Percentiles rank a stretch among this genome's conserved stretches.
phyloP scores from a whole-genome alignment of 2,113 vertebrate species.

The Hiodon alosoides region DNA sequence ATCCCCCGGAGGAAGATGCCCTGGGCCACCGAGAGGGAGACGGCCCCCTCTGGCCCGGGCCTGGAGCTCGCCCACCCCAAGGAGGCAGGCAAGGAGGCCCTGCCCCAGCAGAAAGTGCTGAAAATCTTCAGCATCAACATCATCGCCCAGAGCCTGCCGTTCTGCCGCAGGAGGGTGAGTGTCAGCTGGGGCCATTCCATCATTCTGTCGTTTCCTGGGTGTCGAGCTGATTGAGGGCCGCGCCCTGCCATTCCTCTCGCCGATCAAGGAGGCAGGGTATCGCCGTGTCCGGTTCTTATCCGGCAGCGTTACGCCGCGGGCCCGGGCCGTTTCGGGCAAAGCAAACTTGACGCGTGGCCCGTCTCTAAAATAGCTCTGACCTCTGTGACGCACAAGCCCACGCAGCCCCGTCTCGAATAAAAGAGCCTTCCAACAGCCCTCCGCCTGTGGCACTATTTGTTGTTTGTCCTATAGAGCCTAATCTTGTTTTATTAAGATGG shows the following conservation, averaged over 20 bases:
- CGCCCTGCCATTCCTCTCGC: neutral
- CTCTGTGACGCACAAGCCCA: neutral
- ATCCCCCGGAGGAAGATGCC: slow-evolving; percentile 72
- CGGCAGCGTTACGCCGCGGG: neutral
- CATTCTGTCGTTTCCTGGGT: neutral
- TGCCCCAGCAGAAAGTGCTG: slow-evolving; percentile 86
- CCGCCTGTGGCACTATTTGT: neutral
- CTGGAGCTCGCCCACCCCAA: slow-evolving; percentile 73
- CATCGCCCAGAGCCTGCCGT: slow-evolving; percentile 90
- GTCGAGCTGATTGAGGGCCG: neutral
- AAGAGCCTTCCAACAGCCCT: neutral
- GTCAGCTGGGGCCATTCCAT: neutral
- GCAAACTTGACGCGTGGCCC: neutral
- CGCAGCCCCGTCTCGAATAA: neutral
- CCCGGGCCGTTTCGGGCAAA: neutral
- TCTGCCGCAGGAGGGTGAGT: slow-evolving; percentile 92
- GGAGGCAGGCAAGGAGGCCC: slow-evolving; percentile 65
- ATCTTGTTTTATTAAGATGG: neutral
- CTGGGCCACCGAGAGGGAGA: slow-evolving; percentile 65
- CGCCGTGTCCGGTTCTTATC: neutral
- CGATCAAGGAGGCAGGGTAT: neutral
- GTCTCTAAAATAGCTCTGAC: neutral
- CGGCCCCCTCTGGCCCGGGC: slow-evolving; percentile 64
- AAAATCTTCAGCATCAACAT: slow-evolving; percentile 98
- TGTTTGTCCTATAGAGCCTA: neutral